phyloP scores from a whole-genome alignment of 2,888 invertebrate species.

The Zeuzera pyrina region DNA sequence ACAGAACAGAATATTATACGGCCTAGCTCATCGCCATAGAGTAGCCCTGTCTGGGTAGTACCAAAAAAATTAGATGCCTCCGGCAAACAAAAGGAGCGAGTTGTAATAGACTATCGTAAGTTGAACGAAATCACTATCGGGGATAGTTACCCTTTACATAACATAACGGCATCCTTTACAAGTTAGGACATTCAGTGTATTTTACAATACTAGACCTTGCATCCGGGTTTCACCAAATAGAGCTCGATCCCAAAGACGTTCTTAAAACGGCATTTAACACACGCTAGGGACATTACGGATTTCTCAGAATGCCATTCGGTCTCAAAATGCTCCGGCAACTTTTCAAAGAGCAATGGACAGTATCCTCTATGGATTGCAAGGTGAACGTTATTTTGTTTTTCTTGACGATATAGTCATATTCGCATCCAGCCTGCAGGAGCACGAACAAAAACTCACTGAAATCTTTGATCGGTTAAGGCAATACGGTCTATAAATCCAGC shows the following conservation, averaged over 20 bases:
- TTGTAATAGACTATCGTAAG: slow-evolving; percentile 16
- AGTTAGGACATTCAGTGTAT: slow-evolving; percentile 11
- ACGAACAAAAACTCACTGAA: too few species aligned
- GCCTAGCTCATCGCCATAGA: slow-evolving; percentile 12
- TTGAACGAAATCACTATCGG: slow-evolving; percentile 13
- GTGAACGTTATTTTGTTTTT: slow-evolving; percentile 20
- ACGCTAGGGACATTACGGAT: slow-evolving; percentile 19
- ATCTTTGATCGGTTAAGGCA: too few species aligned
- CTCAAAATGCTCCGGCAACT: slow-evolving; percentile 22
- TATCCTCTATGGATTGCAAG: slow-evolving; percentile 19
- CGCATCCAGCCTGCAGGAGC: too few species aligned
- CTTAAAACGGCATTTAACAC: slow-evolving; percentile 11
- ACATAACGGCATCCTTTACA: slow-evolving; percentile 13
- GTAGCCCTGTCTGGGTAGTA: slow-evolving; percentile 11
- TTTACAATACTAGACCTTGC: slow-evolving; percentile 13
- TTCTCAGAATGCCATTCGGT: slow-evolving; percentile 24
- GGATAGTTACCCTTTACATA: slow-evolving; percentile 14
- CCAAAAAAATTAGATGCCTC: slow-evolving; percentile 13
- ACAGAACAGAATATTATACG: slow-evolving; percentile 7
- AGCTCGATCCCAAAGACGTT: slow-evolving; percentile 7
- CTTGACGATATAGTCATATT: slow-evolving; percentile 26
- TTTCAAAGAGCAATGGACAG: slow-evolving; percentile 25
- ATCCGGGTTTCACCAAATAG: slow-evolving; percentile 12
- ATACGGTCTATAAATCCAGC: too few species aligned
- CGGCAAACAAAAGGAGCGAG: slow-evolving; percentile 13